Evolutionary conservation across 2,888 invertebrate species (phyloP).

Genomic region (Epinotia brunnichana): DNA sequence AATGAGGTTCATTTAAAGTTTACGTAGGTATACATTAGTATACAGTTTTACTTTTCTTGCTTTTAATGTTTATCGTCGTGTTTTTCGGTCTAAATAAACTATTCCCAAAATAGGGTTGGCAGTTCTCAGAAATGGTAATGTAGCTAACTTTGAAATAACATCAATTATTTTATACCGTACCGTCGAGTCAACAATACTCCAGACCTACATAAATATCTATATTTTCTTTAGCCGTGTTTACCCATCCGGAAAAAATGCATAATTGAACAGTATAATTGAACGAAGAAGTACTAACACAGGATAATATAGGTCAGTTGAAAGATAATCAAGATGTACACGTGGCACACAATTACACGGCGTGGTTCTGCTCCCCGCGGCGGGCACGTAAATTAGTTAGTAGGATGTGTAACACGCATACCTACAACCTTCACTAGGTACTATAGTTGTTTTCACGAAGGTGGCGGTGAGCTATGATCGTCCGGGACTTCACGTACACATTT

Average conservation of each 20-base stretch:
- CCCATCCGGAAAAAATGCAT: neutral
- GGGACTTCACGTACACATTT: too few species aligned
- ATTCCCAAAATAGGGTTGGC: too few species aligned
- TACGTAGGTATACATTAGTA: too few species aligned
- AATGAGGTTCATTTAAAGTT: too few species aligned
- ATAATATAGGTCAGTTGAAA: conserved; percentile 24
- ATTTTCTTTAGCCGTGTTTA: neutral
- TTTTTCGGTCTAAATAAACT: too few species aligned
- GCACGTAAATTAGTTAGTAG: conserved; percentile 33
- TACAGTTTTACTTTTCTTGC: too few species aligned
- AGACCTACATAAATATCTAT: neutral
- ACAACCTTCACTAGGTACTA: neutral
- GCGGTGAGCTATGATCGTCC: neutral
- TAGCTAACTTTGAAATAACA: too few species aligned
- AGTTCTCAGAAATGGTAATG: too few species aligned
- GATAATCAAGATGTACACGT: conserved; percentile 35
- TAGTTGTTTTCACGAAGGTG: neutral
- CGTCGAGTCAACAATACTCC: neutral
- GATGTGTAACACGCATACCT: neutral
- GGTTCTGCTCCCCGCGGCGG: conserved; percentile 5
- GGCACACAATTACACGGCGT: conserved; percentile 18
- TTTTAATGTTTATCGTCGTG: too few species aligned
- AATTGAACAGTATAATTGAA: conserved; percentile 2
- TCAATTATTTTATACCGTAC: neutral
- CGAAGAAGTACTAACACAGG: conserved; percentile 14